These are phyloP conservation scores for Formica aserva DNA, from an alignment of 2,888 invertebrate genomes.

Conservation along the genomic window DNA sequence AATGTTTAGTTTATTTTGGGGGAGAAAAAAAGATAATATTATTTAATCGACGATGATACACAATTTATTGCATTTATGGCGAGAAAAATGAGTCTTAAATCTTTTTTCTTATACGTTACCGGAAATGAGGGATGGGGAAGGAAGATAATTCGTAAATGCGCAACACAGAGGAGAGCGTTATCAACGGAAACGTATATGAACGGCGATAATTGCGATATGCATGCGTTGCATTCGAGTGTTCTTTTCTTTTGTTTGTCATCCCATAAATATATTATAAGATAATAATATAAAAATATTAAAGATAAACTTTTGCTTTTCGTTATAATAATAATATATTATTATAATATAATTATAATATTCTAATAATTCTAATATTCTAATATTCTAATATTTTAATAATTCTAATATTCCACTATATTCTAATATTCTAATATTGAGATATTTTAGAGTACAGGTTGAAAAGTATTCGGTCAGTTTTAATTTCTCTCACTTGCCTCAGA, in stretches of 20 bases:
- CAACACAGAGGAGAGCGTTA: not conserved
- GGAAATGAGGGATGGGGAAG: not conserved
- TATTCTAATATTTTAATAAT: too few relatives aligned
- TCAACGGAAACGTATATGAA: not conserved
- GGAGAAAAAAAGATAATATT: not conserved
- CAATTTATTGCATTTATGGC: not conserved
- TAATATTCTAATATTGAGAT: not conserved
- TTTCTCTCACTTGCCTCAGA: not conserved
- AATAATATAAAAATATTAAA: too few relatives aligned
- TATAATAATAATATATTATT: too few relatives aligned
- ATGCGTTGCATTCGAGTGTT: not conserved
- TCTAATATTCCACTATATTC: too few relatives aligned
- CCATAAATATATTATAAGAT: not conserved
- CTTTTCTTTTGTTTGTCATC: not conserved
- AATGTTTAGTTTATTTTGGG: not conserved
- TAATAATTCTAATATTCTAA: too few relatives aligned
- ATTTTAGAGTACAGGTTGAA: not conserved
- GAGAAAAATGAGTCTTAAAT: not conserved
- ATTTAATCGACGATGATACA: not conserved
- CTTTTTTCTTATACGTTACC: not conserved
- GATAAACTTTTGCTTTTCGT: too few relatives aligned
- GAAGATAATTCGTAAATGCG: constrained; percentile 6
- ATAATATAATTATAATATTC: too few relatives aligned
- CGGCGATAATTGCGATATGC: not conserved
- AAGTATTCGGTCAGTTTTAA: not conserved